Base-by-base conservation (phyloP, 2,113 vertebrate species). In the Paedocypris sp. region DNA sequence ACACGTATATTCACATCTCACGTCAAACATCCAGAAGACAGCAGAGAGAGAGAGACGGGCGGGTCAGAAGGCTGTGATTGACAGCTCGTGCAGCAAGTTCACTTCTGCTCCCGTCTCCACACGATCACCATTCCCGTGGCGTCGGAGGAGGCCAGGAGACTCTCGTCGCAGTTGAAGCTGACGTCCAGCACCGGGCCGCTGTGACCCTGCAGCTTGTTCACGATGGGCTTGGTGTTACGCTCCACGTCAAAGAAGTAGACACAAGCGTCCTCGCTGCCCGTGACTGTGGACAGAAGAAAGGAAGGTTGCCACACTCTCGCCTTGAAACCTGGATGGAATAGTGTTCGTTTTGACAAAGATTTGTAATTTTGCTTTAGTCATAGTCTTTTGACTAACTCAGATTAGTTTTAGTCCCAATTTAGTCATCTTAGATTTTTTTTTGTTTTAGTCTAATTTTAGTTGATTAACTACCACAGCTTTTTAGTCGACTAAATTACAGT, bases 141-240 rank as follows among this genome's bases (percentile, higher is more conserved):
- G 1, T 96, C 92, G 0, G 91, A 91, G 9, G 93, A 96, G 3
- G 93, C 92, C 78, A 97, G 82, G 8, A 97, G 81, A 64, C 91
- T 94, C 79, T 97, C 93, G 1, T 97, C 92, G 2, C 93, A 97
- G 85, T 94, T 97, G 82, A 97, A 97, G 75, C 91, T 94, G 65
- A 96, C 90, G 0, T 91, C 92, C 48, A 97, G 77, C 51, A 97
- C 93, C 0, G 92, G 87, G 0, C 88, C 91, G 0, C 92, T 90
- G 68, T 96, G 93, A 15, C 93, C 93, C 69, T 92, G 92, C 38
- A 97, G 78, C 57, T 94, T 94, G 86, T 97, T 96, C 33, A 97
- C 91, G 0, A 93, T 90, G n/a, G 92, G 89, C 58, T 90, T 91
- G 7, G 89, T 89, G 13, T 91, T 86, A 1, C 92, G 84, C 22